Evolutionary conservation across 2,113 vertebrate species (phyloP).

Genomic region (Miniopterus natalensis): DNA sequence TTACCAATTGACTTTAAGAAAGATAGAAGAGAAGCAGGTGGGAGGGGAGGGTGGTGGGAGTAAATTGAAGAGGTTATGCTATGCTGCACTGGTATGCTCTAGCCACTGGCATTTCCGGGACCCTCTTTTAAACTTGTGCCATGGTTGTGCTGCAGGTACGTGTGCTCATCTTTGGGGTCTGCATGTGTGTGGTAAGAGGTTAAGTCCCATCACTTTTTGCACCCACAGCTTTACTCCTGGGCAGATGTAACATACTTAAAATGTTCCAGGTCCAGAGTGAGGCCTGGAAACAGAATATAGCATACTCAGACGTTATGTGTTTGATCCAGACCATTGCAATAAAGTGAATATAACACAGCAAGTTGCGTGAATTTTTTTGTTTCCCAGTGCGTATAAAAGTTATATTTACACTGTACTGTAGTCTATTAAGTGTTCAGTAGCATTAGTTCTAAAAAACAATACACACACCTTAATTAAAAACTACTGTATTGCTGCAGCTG

Average conservation of each 20-base stretch:
- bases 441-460: too few species aligned
- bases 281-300: neutral
- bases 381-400: too few species aligned
- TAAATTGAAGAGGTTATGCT: neutral
- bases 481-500: neutral
- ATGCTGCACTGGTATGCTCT: neutral
- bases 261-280: neutral
- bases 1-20: neutral
- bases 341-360: neutral
- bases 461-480: neutral
- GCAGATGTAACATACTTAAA: neutral
- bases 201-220: too few species aligned
- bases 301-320: neutral
- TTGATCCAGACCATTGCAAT: neutral
- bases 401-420: too few species aligned
- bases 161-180: neutral
- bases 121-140: neutral
- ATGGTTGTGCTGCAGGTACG: fast-evolving
- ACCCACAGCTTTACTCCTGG: neutral
- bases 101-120: neutral
- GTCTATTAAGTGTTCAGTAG: too few species aligned
- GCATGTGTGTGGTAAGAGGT: too few species aligned
- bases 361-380: neutral
- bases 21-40: neutral
- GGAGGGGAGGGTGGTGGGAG: neutral